Evolutionary conservation across 2,888 invertebrate genomes (phyloP), one percentile per base, ranked within the genome.

Genomic region (Euspilapteryx auroguttella): DNA sequence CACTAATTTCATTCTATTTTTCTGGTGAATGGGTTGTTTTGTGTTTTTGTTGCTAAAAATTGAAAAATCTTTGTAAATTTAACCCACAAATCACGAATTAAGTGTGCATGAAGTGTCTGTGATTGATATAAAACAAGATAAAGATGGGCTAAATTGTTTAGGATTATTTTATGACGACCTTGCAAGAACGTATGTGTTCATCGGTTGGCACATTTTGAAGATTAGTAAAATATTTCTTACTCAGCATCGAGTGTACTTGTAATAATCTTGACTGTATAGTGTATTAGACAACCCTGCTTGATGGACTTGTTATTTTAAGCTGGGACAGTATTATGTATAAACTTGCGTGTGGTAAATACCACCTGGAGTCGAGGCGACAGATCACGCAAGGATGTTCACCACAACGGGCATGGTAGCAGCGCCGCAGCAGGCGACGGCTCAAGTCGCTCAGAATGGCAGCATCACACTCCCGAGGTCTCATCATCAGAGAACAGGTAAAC

Each of bases 381-480:
- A 53, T 37, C 41, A 41, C 47, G 35, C 35, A 47, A 50, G 31
- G 46, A 29, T 41, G 35, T 45, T 50, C 54, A 51, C 65, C 34
- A 58, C 66, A 36, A 56, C 65, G 45, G 68, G 68, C 45, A 59
- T 66, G 55, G 62, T 63, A 59, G 64, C 71, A 45, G 63, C 62
- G 40, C 64, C 73, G 27, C 75, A 75, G 44, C 65, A 64, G 40
- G 57, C 66, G 42, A 54, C 63, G 44, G 59, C 59, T 32, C 64
- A 71, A 48, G 59, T 69, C 42, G 59, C 73, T 15, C 61, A 59
- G 40, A 71, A 68, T 50, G 75, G 75, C 38, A 75, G 71, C 45
- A 76, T 61, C 17, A 76, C 76, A 15, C 45, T 76, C 35, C 76
- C 75, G 27, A 50, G 76, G 34, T 75, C 76, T 21, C 73, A 76